Base-by-base conservation (phyloP, 2,113 vertebrate genomes). In the Poeciliopsis turrubarensis region DNA sequence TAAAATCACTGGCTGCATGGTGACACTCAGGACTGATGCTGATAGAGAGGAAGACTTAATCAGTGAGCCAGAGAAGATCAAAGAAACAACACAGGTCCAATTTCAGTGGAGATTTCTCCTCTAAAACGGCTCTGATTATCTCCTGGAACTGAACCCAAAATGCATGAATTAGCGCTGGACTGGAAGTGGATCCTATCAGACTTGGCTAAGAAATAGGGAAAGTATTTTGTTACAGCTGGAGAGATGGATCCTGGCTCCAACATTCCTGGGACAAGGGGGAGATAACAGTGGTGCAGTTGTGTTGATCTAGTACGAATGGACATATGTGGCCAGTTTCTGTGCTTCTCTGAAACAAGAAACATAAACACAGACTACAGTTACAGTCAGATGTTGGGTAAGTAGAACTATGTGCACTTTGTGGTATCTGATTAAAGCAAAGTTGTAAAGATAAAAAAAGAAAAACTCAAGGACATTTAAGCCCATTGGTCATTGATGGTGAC, bases 81-180 rank as follows among this genome's bases (percentile, higher is more conserved):
- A 90, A 90, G 78, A 62, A 84, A 34, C 41, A 66, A 81, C 75
- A 83, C 51, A 64, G 70, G 78, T 87, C 63, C 27, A 31, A 76
- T 89, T 80, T 84, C 69, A 41, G 63, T 72, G 65, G 72, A 68
- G 80, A 80, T 62, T 76, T 78, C 86, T 68, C 54, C 76, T 86
- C 72, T 68, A 70, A 85, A 87, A 81, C 47, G 41, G 66, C 41
- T 75, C 77, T 72, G 68, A 63, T 83, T 89, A 86, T 89, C 80
- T 86, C 54, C 13, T 14, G 60, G 65, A 86, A 67, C 73, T 78
- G 61, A 72, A 77, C 65, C 60, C 41, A 70, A 75, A 79, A 77
- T 19, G 64, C 34, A 80, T 8, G 29, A 74, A 81, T 61, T 47
- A 68, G 65, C 31, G n/a, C 39, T 30, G 57, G 63, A 44, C 32